Evolutionary conservation across 2,888 invertebrate genomes (phyloP), one percentile per base, ranked within the genome.

Genomic region (Sinelater perroti): DNA sequence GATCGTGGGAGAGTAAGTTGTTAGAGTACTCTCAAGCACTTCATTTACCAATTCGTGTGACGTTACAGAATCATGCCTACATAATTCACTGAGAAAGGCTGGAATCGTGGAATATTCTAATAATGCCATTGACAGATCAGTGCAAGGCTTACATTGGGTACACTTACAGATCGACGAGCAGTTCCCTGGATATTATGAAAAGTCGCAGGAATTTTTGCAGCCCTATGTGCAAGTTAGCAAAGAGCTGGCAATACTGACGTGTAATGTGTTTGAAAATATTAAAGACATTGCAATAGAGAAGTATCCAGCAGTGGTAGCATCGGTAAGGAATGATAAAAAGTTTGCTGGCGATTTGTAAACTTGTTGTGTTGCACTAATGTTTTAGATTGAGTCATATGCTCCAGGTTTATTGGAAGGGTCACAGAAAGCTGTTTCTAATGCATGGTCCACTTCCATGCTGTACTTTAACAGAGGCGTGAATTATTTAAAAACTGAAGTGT

Each of bases 401-500:
- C 91, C 91, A 0, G 90, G 90, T n/a, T 76, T 89, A 56, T 73
- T 89, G 14, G 84, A 84, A 8, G 84, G 83, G 67, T 80, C 89
- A 11, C 83, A 85, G 65, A 70, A 69, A 33, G 65, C 69, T 30
- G 80, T 81, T 65, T 75, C 75, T 26, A 70, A 80, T 30, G 75
- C 81, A 8, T 81, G 79, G 72, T 80, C 81, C 55, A 79, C 80
- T 57, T 81, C 82, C 1, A 73, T 72, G 21, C 79, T 83, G 55
- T 83, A 84, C 67, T 82, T 82, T 65, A 78, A 80, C 64, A 73
- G 81, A 26, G 79, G 83, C 3, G 75, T 81, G 6, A 81, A 84
- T 60, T 89, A 89, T 80, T 79, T 90, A 71, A 85, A 83, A 72
- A 87, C 86, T 49, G 88, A 89, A 80, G 87, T 91, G 53, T 89